These are phyloP conservation scores for Drosophila kikkawai DNA, from an alignment of 1,140 invertebrate species.

Conservation along the genomic window DNA sequence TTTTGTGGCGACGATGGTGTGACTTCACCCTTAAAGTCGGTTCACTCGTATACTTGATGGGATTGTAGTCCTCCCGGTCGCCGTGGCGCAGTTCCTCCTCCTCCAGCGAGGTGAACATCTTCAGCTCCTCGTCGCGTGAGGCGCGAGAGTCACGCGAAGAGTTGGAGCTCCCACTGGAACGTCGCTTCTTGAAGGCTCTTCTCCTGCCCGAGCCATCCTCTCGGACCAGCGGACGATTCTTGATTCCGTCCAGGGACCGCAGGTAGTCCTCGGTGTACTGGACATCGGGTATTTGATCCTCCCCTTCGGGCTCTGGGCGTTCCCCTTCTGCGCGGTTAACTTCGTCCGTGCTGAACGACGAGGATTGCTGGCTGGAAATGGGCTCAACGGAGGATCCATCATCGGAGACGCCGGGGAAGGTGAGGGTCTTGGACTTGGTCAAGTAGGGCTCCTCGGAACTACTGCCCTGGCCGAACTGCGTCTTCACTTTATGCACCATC, in stretches of 20 bases:
- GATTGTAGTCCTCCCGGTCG: constrained; percentile 72
- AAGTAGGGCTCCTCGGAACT: constrained; percentile 48
- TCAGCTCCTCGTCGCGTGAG: constrained; percentile 87
- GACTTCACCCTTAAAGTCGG: constrained; percentile 67
- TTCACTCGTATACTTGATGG: constrained; percentile 79
- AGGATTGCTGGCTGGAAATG: constrained; percentile 72
- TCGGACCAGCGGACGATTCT: constrained; percentile 86
- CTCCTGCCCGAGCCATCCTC: constrained; percentile 87
- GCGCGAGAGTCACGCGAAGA: constrained; percentile 86
- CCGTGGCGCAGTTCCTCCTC: constrained; percentile 86
- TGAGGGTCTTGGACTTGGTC: constrained; percentile 59
- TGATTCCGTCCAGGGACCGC: constrained; percentile 87
- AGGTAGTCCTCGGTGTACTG: constrained; percentile 82
- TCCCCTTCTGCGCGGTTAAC: constrained; percentile 45
- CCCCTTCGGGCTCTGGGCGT: constrained; percentile 77
- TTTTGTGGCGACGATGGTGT: constrained; percentile 75
- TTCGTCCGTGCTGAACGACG: constrained; percentile 75
- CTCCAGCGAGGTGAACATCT: constrained; percentile 87
- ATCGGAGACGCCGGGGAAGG: constrained; percentile 75
- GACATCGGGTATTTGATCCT: constrained; percentile 60
- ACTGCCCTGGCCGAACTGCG: constrained; percentile 71
- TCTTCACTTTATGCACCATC: constrained; percentile 73
- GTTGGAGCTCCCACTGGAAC: constrained; percentile 86
- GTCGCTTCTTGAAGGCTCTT: constrained; percentile 87
- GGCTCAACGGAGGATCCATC: constrained; percentile 79